These are phyloP conservation scores for Cephus pygmeus DNA, from an alignment of 2,888 invertebrate genomes.

Conservation along the genomic window DNA sequence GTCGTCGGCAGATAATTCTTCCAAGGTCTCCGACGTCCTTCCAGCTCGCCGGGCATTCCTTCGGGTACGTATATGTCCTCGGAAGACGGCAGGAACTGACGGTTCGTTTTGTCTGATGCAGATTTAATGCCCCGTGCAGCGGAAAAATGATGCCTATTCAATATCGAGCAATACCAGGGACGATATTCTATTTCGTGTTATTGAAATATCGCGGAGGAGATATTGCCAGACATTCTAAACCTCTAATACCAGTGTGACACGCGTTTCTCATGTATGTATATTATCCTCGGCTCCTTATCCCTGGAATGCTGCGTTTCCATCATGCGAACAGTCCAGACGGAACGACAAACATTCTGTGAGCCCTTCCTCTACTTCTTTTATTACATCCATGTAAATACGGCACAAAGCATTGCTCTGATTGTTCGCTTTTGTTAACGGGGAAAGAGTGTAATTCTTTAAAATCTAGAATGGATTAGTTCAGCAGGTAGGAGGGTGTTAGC, in stretches of 20 bases:
- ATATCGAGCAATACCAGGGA: slow-evolving; percentile 3
- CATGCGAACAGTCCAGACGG: not conserved
- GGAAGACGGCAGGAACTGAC: slow-evolving; percentile 1
- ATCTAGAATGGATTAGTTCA: not conserved
- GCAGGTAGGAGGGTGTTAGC: not conserved
- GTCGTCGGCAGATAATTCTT: not conserved
- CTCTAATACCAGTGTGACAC: not conserved
- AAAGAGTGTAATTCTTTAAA: not conserved
- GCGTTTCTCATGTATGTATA: not conserved
- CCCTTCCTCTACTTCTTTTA: not conserved
- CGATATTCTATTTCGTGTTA: not conserved
- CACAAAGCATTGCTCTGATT: not conserved
- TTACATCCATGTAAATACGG: not conserved
- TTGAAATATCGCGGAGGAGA: not conserved
- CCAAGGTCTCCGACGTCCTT: not conserved
- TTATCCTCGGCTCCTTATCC: not conserved
- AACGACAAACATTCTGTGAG: not conserved
- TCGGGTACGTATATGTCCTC: not conserved
- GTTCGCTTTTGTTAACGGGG: not conserved
- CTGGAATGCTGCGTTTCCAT: not conserved
- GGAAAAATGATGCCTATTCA: slow-evolving; percentile 6
- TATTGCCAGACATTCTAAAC: slow-evolving; percentile 1
- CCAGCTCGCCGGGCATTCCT: not conserved
- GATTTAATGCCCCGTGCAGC: slow-evolving; percentile 7
- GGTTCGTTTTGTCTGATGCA: slow-evolving; percentile 7